Evolutionary conservation across 2,113 vertebrate genomes (phyloP), one percentile per base, ranked within the genome.

Genomic region (Hippocampus abdominalis): DNA sequence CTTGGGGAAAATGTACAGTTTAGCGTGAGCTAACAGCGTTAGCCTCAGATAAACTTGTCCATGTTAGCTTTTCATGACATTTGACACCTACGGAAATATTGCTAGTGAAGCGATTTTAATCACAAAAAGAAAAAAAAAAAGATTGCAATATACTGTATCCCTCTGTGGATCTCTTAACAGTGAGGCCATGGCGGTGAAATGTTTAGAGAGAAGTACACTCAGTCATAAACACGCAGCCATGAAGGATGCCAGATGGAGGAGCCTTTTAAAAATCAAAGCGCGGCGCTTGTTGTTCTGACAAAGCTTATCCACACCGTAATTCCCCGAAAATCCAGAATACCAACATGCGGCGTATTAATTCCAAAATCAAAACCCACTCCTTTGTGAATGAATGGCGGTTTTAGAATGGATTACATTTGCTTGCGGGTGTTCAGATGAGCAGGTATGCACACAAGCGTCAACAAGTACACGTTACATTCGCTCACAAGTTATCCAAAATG

Each of bases 211-310:
- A 75, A 73, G 79, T 76, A 60, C 54, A 18, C 74, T 73, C 68
- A 69, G 81, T 78, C 82, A 91, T 91, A 92, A 93, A 93, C 87
- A 88, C 76, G 77, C 42, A 15, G 70, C 72, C 85, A 79, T 82
- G 88, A 86, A 65, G 66, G 59, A 81, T 51, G 66, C 76, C 88
- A 86, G 86, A 89, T 87, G 77, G 79, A 77, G 86, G 87, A 71
- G 81, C 84, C 87, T 89, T 91, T 89, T 88, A 90, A 83, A 88
- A 87, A 67, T 65, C 2, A 16, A 8, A 29, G 13, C 6, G 12
- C 13, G 59, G 27, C 8, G 16, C 2, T 16, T 27, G 27, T 29
- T 32, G 8, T 32, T 7, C 32, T 20, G 3, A 8, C 27, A 62
- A 32, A 62, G 18, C 0, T 18, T 8, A 21, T 32, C 25, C 59